These are phyloP conservation scores for Porites lutea DNA, from an alignment of 64 coral and sea anemone species.

Conservation along the genomic window DNA sequence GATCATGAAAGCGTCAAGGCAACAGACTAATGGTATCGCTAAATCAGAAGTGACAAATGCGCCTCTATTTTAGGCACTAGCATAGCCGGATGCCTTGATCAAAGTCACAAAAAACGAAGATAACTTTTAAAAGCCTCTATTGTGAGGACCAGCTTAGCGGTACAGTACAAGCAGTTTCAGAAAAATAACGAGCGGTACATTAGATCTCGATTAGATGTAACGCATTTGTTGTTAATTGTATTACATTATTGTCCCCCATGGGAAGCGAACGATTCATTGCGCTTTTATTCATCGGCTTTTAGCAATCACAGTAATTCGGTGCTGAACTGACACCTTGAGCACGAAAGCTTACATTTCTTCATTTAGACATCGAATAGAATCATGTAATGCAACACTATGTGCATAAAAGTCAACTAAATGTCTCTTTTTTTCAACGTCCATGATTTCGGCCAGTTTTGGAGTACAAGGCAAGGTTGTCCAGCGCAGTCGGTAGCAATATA, in stretches of 20 bases:
- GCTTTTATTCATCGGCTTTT: not conserved
- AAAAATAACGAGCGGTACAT: not conserved
- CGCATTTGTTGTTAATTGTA: constrained; percentile 21
- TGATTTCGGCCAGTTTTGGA: not conserved
- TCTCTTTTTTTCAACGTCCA: not conserved
- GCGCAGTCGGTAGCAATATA: not conserved
- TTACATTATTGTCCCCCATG: constrained; percentile 24
- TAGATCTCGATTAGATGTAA: not conserved
- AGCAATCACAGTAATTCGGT: constrained; percentile 19
- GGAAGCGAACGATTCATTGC: not conserved
- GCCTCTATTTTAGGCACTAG: not conserved
- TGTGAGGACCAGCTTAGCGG: not conserved
- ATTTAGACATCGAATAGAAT: not conserved
- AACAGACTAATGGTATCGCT: not conserved
- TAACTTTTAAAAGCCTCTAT: not conserved
- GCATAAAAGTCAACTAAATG: not conserved
- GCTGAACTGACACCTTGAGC: constrained; percentile 15
- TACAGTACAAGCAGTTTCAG: not conserved
- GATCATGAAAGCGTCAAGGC: too few relatives aligned
- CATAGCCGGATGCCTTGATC: not conserved
- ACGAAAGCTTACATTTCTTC: not conserved
- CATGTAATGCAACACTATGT: not conserved
- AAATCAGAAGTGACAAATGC: not conserved
- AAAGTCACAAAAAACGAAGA: not conserved
- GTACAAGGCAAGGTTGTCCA: not conserved